phyloP scores from a whole-genome alignment of 2,113 vertebrate species.

The Chionis minor region DNA sequence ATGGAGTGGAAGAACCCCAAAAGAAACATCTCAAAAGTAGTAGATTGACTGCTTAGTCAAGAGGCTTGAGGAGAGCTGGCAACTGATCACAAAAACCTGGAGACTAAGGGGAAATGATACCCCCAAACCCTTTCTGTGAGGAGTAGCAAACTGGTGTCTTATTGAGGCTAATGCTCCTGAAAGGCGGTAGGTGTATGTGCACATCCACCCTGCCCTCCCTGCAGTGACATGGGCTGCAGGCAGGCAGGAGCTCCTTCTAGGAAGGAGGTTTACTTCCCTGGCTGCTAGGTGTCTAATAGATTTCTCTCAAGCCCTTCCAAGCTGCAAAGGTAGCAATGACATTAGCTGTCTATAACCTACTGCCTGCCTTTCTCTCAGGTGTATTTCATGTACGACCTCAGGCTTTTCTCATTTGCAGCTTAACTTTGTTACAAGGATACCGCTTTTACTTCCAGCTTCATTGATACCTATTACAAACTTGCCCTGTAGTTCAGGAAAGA shows the following conservation, averaged over 20 bases:
- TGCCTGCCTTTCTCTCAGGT: neutral
- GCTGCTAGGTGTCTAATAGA: neutral
- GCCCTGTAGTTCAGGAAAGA: neutral
- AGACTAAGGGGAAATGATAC: neutral
- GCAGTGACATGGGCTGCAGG: neutral
- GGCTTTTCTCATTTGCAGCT: constrained; percentile 47
- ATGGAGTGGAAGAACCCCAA: neutral
- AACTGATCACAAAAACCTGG: neutral
- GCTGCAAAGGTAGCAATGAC: neutral
- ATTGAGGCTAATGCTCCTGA: neutral
- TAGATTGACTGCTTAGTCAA: neutral
- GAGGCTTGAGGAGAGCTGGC: neutral
- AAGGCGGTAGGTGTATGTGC: no score
- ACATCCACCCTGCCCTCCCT: neutral
- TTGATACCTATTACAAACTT: constrained; percentile 34
- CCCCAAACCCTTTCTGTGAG: neutral
- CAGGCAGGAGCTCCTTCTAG: neutral
- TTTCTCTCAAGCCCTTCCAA: neutral
- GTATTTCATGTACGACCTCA: constrained; percentile 14
- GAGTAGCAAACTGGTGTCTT: neutral
- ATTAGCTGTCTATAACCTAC: neutral
- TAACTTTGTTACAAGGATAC: constrained; percentile 43
- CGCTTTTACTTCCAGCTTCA: constrained; percentile 43
- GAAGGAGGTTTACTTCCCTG: neutral
- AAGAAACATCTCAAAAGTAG: neutral